Evolutionary conservation across 2,888 invertebrate genomes (phyloP).

Genomic region (Junonia oenone): DNA sequence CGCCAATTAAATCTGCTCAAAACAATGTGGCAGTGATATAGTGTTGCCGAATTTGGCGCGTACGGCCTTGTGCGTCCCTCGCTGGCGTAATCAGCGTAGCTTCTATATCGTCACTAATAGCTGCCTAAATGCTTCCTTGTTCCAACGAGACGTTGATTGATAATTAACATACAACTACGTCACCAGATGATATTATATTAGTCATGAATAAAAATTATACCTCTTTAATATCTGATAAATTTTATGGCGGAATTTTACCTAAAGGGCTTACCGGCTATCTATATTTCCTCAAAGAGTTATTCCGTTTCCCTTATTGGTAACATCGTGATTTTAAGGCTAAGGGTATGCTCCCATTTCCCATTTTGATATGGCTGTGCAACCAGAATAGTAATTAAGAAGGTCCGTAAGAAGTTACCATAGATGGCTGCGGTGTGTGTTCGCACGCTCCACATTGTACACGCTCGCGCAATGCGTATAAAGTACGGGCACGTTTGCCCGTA

Average conservation of each 20-base stretch:
- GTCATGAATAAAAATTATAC: no score
- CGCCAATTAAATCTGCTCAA: not conserved
- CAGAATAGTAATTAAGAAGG: slow-evolving; percentile 35
- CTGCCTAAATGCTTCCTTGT: slow-evolving; percentile 46
- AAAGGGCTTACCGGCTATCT: slow-evolving; percentile 5
- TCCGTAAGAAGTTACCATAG: slow-evolving; percentile 27
- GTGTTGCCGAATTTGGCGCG: slow-evolving; percentile 20
- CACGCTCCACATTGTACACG: slow-evolving; percentile 54
- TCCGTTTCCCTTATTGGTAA: slow-evolving; percentile 13
- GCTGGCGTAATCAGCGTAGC: slow-evolving; percentile 44
- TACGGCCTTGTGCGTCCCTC: slow-evolving; percentile 31
- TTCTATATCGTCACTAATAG: slow-evolving; percentile 57
- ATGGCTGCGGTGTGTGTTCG: slow-evolving; percentile 37
- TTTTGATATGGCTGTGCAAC: slow-evolving; percentile 25
- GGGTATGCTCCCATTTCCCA: slow-evolving; percentile 34
- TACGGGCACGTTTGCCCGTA: slow-evolving; percentile 7
- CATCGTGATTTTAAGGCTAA: slow-evolving; percentile 19
- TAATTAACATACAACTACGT: slow-evolving; percentile 4
- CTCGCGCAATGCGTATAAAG: slow-evolving; percentile 35
- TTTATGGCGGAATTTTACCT: not conserved
- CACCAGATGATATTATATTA: not conserved
- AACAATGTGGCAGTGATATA: not conserved
- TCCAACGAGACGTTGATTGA: slow-evolving; percentile 32
- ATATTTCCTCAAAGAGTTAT: slow-evolving; percentile 8
- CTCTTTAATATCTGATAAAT: not conserved